These are phyloP conservation scores for Galaxea fascicularis DNA, from an alignment of 92 coral and sea anemone genomes.

Conservation along the genomic window DNA sequence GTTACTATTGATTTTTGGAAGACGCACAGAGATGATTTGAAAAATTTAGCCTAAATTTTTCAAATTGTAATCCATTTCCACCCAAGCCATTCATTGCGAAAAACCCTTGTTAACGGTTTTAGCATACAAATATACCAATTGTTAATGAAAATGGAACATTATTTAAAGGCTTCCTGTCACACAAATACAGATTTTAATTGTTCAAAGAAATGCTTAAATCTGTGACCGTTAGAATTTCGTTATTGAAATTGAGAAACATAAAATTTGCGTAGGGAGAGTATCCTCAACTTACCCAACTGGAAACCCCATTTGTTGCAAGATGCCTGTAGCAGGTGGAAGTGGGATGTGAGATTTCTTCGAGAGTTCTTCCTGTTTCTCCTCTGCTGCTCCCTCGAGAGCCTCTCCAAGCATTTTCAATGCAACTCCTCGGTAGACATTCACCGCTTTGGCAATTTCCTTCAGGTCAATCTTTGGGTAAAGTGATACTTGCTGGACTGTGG, in stretches of 20 bases:
- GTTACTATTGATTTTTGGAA: too few species aligned
- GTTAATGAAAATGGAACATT: too few species aligned
- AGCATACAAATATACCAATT: too few species aligned
- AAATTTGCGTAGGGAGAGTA: neutral
- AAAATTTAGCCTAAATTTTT: too few species aligned
- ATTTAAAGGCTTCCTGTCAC: too few species aligned
- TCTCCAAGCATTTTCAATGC: conserved; percentile 94
- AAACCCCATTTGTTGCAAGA: conserved; percentile 84
- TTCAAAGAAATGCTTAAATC: too few species aligned
- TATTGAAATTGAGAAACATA: neutral
- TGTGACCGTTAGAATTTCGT: too few species aligned
- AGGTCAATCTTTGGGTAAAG: conserved; percentile 94
- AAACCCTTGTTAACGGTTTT: too few species aligned
- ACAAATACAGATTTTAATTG: too few species aligned
- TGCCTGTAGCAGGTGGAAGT: conserved; percentile 82
- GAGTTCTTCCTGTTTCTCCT: conserved; percentile 79
- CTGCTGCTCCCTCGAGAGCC: conserved; percentile 89
- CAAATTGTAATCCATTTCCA: too few species aligned
- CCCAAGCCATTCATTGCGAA: too few species aligned
- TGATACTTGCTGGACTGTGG: conserved; percentile 54
- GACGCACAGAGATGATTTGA: too few species aligned
- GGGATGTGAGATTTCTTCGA: conserved; percentile 76
- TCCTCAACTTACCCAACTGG: conserved; percentile 66
- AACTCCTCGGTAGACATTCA: conserved; percentile 79
- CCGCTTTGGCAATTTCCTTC: conserved; percentile 95